These are phyloP conservation scores for Drosophila ananassae DNA, from an alignment of 1,140 invertebrate species.

Conservation along the genomic window DNA sequence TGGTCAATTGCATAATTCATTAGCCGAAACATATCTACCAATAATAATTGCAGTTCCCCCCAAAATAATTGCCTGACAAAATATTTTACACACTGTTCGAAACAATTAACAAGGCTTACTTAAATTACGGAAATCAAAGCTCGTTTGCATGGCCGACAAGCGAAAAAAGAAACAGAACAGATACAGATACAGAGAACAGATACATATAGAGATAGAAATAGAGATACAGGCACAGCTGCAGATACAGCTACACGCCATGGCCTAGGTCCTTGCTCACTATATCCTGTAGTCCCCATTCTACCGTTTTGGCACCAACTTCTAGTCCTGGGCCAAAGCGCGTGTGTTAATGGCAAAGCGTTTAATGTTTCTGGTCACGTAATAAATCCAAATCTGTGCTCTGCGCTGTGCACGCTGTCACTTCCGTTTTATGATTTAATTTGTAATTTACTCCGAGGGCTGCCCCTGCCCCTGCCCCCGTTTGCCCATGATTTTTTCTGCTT, in stretches of 20 bases:
- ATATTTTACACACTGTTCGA: background rate
- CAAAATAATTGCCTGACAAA: conserved; percentile 9
- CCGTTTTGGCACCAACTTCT: background rate
- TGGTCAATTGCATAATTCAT: conserved; percentile 30
- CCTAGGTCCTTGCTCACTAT: conserved; percentile 12
- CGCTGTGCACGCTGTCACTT: conserved; percentile 79
- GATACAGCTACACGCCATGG: conserved; percentile 29
- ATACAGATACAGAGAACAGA: background rate
- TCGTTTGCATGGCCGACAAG: conserved; percentile 35
- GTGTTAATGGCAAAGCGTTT: conserved; percentile 79
- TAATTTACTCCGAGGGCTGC: conserved; percentile 74
- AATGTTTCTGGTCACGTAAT: conserved; percentile 83
- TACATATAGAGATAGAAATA: conserved; percentile 6
- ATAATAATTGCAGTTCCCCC: conserved; percentile 1
- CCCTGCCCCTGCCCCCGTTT: conserved; percentile 5
- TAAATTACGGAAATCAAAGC: conserved; percentile 5
- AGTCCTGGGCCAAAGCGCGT: conserved; percentile 54
- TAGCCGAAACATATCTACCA: conserved; percentile 3
- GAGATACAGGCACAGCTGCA: conserved; percentile 7
- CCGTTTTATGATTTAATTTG: conserved; percentile 83
- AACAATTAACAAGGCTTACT: conserved; percentile 14
- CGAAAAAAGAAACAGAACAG: conserved; percentile 4
- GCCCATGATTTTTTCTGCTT: conserved; percentile 22
- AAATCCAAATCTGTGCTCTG: conserved; percentile 80
- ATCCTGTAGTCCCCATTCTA: conserved; percentile 3